A percentile compares a stretch with the other conserved stretches of the same genome.
Evolutionary conservation across 2,113 vertebrate species (phyloP).

Genomic region (Serinus canaria): DNA sequence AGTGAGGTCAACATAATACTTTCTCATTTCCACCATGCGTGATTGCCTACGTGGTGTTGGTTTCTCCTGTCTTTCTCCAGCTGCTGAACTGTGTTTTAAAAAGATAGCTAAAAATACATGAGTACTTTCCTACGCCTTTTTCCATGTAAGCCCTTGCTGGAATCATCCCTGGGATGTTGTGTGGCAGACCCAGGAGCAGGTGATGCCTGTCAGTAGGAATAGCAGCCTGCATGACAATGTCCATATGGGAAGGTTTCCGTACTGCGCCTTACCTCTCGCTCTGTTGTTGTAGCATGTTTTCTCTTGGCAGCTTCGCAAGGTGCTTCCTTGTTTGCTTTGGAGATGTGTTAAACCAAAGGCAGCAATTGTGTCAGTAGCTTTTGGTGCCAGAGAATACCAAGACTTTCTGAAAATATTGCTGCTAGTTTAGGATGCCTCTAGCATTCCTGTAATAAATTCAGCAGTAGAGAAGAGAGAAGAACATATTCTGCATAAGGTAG

Average conservation of each 20-base stretch:
- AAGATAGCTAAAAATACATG: conserved; percentile 54
- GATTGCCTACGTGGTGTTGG: conserved; percentile 15
- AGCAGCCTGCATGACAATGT: conserved; percentile 39
- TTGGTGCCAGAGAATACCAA: neutral
- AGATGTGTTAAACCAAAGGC: neutral
- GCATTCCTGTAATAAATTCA: conserved; percentile 1
- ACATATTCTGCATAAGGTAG: neutral
- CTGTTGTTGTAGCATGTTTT: conserved; percentile 38
- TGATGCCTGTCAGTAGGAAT: conserved; percentile 1
- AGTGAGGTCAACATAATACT: neutral
- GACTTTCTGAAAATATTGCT: neutral
- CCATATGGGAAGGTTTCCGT: neutral
- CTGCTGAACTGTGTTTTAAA: conserved; percentile 36
- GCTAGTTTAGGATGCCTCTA: conserved; percentile 25
- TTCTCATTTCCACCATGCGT: neutral
- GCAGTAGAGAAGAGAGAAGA: conserved; percentile 40
- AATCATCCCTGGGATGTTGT: neutral
- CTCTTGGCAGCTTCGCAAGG: neutral
- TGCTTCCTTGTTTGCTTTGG: conserved; percentile 49
- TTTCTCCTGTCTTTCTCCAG: conserved; percentile 56
- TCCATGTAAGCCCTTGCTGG: conserved; percentile 34
- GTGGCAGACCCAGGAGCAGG: conserved; percentile 29
- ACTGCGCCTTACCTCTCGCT: neutral
- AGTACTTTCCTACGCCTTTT: conserved; percentile 48
- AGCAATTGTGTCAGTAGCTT: neutral